Base-by-base conservation (phyloP, 2,797 vertebrate species). In the Novumbra hubbsi region DNA sequence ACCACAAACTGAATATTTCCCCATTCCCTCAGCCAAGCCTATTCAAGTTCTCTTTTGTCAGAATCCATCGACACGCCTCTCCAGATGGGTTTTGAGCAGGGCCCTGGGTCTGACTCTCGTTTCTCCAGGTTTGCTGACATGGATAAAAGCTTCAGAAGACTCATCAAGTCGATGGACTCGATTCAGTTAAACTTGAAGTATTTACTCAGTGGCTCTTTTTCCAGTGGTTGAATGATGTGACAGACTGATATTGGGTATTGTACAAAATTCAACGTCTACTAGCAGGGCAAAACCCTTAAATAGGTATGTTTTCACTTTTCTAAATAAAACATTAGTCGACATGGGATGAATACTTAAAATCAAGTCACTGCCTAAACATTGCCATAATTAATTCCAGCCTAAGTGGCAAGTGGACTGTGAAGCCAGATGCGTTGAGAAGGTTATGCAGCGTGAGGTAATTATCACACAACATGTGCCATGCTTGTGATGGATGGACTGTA, bases 11-110 rank as follows among this genome's bases (percentile, higher is more conserved):
- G 76, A 74, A 71, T 66, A 71, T 74, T 73, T 76, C 27, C 50
- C 68, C 52, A 41, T 76, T 73, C 68, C 41, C 28, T 49, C 75
- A 21, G 66, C 71, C 71, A 64, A 34, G 12, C 21, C 34, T n/a
- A 64, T 67, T 71, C 68, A 52, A 70, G 74, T 19, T 30, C 50
- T 76, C 66, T 70, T 72, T 73, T 73, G 78, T 76, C 69, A 72
- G 32, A 65, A 72, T 57, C 66, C 66, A 70, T 80, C 77, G 75
- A 74, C 64, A 69, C 65, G 27, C 49, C 72, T 65, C 68, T 9
- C 45, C 67, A 52, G 76, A 48, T 65, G 68, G 68, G 71, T 73
- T 78, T 49, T 66, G 72, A 57, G 72, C 41, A 66, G 71, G 28
- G 45, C 27, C 16, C 65, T 34, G 2, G 38, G 67, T 16, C 67